Base-by-base conservation (phyloP, 2,113 vertebrate genomes). In the Poeciliopsis turrubarensis region DNA sequence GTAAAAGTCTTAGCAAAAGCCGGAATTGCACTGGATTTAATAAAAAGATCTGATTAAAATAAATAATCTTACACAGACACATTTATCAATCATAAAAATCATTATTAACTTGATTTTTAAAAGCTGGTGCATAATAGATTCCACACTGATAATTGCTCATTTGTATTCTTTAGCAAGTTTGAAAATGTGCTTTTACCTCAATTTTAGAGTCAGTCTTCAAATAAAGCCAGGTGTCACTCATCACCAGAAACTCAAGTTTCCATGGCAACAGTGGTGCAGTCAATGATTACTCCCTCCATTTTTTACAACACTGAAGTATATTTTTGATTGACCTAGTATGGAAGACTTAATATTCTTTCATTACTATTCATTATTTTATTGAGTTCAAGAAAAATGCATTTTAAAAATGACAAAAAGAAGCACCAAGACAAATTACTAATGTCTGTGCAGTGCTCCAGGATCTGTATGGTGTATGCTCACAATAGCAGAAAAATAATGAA, bases 161-260 rank as follows among this genome's bases (percentile, higher is more conserved):
- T 15, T 0, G 11, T 60, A 27, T 69, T 82, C 60, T 72, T 11
- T 14, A 14, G 63, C 30, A 27, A 41, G 63, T 65, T 77, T 76
- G 68, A 86, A 79, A 57, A 41, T 70, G 22, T 65, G 37, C 61
- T 60, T 84, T 61, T 77, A 62, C 77, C 75, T 68, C 71, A 37
- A 47, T 79, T 88, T 81, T 32, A 80, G 79, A 87, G 77, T 85
- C 80, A 82, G 83, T 64, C 65, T 78, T 89, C 73, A 86, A 79
- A 90, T 87, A 83, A 84, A 85, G 73, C 70, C 62, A 72, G 60
- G 73, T 88, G 87, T 93, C 87, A 91, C 82, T 92, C 88, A 91
- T 68, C 30, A 65, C 69, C 34, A 69, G 44, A 88, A 9, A 54
- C 22, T 54, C 51, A 51, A 0, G 92, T 93, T 89, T 77, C 92